A percentile compares a stretch with the other conserved stretches of the same genome.
These are phyloP conservation scores for Orchesella cincta DNA, from an alignment of 1,140 invertebrate species.

Conservation along the genomic window DNA sequence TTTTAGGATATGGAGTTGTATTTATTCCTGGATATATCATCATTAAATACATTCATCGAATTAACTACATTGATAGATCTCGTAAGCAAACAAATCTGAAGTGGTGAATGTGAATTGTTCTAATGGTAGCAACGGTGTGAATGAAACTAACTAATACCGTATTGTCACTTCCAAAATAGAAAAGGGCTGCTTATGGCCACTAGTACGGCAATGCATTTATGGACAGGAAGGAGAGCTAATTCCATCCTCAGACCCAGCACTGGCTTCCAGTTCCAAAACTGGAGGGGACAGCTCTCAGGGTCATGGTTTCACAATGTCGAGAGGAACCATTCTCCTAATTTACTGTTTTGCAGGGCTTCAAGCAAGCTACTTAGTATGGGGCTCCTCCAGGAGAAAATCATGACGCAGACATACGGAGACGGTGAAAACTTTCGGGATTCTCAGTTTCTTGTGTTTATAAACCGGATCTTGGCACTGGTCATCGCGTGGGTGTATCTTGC, in stretches of 20 bases:
- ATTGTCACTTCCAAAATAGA: conserved; percentile 54
- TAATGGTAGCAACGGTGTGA: too few relatives aligned
- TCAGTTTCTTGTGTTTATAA: conserved; percentile 93
- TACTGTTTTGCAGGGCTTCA: conserved; percentile 88
- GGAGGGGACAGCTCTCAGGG: conserved; percentile 52
- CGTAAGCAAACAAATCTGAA: conserved; percentile 62
- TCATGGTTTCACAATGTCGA: conserved; percentile 44
- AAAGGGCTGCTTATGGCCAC: conserved; percentile 60
- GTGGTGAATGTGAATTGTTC: too few relatives aligned
- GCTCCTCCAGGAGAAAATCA: conserved; percentile 91
- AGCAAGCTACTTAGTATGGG: conserved; percentile 90
- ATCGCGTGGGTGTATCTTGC: conserved; percentile 68
- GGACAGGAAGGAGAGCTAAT: conserved; percentile 58
- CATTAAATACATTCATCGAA: conserved; percentile 77
- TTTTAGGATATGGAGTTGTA: conserved; percentile 85
- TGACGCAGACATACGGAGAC: conserved; percentile 71
- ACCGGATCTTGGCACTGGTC: conserved; percentile 80
- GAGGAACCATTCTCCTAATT: conserved; percentile 64
- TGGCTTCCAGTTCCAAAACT: conserved; percentile 22
- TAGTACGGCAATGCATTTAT: conserved; percentile 67
- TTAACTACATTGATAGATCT: conserved; percentile 77
- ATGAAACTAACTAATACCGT: too few relatives aligned
- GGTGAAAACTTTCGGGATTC: conserved; percentile 82
- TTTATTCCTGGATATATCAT: conserved; percentile 82
- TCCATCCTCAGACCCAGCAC: conserved; percentile 35